A percentile compares a stretch with the other conserved stretches of the same genome.
Evolutionary conservation across 2,888 invertebrate genomes (phyloP).

Genomic region (Callimorpha dominula): DNA sequence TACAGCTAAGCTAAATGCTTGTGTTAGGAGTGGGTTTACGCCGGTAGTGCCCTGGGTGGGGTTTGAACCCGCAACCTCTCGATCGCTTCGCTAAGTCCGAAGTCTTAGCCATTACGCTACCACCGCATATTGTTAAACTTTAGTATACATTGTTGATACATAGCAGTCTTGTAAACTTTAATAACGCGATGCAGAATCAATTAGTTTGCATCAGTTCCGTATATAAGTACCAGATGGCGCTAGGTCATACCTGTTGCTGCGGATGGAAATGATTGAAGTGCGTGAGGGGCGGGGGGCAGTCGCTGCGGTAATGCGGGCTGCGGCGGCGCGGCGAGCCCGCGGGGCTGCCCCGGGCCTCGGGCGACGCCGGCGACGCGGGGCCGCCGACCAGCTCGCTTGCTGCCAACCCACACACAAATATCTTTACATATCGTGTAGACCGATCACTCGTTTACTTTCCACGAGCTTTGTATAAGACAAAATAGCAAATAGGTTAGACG

Average conservation of each 20-base stretch:
- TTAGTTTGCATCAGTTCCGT: neutral
- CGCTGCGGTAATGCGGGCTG: constrained; percentile 78
- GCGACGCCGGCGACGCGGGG: constrained; percentile 67
- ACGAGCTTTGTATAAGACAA: too few species aligned
- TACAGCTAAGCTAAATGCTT: too few species aligned
- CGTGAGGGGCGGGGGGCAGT: constrained; percentile 88
- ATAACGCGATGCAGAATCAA: neutral
- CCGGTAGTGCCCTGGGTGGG: too few species aligned
- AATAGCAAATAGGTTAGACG: too few species aligned
- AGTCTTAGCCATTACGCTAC: too few species aligned
- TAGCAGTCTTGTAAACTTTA: neutral
- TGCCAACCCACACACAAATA: constrained; percentile 23
- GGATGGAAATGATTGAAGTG: constrained; percentile 97
- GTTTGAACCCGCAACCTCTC: too few species aligned
- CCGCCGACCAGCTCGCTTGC: constrained; percentile 70
- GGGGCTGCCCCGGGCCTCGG: constrained; percentile 79
- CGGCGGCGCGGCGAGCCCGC: constrained; percentile 78
- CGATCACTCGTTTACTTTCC: too few species aligned
- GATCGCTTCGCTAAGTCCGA: too few species aligned
- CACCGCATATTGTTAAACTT: too few species aligned
- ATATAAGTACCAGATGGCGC: neutral
- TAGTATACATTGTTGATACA: neutral
- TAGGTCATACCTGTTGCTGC: constrained; percentile 90
- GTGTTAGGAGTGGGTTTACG: too few species aligned
- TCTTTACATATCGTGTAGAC: too few species aligned